phyloP scores from a whole-genome alignment of 2,113 vertebrate genomes.

The Apeltes quadracus region DNA sequence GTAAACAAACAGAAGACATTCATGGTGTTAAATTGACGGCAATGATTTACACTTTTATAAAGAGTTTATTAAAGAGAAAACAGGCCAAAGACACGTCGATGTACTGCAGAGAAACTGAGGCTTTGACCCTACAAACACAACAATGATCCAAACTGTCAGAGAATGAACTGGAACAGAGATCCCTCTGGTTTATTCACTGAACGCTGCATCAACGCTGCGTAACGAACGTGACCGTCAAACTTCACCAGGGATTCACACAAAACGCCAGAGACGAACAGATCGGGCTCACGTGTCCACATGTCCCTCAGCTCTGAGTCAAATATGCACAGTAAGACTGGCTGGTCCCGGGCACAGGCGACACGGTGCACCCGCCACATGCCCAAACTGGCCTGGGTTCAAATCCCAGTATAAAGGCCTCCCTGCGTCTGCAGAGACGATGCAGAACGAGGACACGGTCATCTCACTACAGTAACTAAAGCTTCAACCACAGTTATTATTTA shows the following conservation, averaged over 20 bases:
- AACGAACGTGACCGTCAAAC: too few relatives aligned
- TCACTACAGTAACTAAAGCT: too few relatives aligned
- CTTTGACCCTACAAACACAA: not conserved
- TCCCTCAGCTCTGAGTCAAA: not conserved
- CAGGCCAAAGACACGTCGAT: constrained; percentile 43
- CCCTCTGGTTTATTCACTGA: constrained; percentile 61
- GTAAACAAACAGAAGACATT: constrained; percentile 45
- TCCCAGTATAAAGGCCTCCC: constrained; percentile 1
- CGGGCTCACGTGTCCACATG: constrained; percentile 2
- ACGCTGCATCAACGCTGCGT: too few relatives aligned
- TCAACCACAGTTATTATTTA: not conserved
- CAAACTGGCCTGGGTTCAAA: constrained; percentile 46
- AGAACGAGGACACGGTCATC: too few relatives aligned
- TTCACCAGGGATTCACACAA: too few relatives aligned
- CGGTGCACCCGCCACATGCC: not conserved
- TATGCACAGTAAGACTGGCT: too few relatives aligned
- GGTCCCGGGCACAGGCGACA: too few relatives aligned
- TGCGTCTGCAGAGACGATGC: too few relatives aligned
- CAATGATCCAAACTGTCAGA: not conserved
- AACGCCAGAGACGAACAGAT: too few relatives aligned
- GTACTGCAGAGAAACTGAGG: constrained; percentile 40
- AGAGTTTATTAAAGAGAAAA: constrained; percentile 74
- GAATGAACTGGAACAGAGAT: constrained; percentile 29
- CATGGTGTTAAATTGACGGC: constrained; percentile 40
- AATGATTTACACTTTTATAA: constrained; percentile 56